Conservation (phyloP, 2,888 invertebrate species). For the Adelphocoris suturalis region DNA sequence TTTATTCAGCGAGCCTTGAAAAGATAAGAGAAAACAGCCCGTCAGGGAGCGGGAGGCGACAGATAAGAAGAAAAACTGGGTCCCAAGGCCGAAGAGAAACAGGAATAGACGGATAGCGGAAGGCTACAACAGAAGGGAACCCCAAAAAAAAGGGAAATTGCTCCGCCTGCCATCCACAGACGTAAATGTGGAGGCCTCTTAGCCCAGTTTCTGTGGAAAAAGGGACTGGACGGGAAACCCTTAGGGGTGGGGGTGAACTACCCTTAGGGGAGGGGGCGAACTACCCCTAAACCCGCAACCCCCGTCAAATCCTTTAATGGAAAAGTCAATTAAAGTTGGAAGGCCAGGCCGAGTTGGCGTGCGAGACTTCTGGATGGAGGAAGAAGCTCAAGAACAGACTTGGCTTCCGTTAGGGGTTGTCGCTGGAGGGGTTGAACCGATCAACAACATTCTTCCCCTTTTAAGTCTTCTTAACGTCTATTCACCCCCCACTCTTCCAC, state of each 20-base stretch:
- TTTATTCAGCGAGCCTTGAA: slow-evolving; percentile 36
- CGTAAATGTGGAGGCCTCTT: slow-evolving; percentile 32
- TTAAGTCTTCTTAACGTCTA: too few species aligned
- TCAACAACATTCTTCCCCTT: background rate
- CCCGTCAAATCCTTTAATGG: slow-evolving; percentile 23
- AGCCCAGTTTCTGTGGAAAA: background rate
- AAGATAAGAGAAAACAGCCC: slow-evolving; percentile 22
- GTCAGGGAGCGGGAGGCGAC: background rate
- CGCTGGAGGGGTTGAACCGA: background rate
- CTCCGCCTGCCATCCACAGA: background rate
- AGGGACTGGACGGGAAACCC: background rate
- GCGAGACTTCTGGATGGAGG: background rate
- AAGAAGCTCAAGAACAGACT: slow-evolving; percentile 17
- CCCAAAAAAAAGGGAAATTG: background rate
- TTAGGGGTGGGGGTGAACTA: too few species aligned
- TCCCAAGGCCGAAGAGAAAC: background rate
- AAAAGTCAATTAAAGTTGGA: slow-evolving; percentile 36
- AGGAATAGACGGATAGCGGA: background rate
- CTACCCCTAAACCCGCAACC: background rate
- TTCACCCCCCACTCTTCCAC: too few species aligned
- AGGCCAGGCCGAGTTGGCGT: background rate
- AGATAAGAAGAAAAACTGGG: slow-evolving; percentile 35
- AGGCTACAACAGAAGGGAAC: background rate
- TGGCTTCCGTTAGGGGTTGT: background rate
- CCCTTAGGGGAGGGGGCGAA: background rate